Evolutionary conservation across 2,888 invertebrate species (phyloP).

Genomic region (Caenorhabditis imperialis): DNA sequence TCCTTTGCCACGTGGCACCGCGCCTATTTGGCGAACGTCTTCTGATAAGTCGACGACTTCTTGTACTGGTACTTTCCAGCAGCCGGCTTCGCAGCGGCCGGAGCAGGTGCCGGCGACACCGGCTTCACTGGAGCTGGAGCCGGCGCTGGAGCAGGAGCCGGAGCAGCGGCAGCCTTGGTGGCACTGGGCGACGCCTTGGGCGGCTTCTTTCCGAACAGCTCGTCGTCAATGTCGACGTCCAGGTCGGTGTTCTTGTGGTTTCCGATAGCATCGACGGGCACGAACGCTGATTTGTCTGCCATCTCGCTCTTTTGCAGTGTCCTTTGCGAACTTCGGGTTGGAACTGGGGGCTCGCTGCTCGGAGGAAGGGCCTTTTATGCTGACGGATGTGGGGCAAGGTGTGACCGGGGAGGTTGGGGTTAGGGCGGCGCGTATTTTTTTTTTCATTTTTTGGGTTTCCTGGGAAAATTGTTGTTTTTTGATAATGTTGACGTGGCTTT

Average conservation of each 20-base stretch:
- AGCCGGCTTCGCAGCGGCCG: slow-evolving; percentile 21
- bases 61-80: slow-evolving; percentile 44
- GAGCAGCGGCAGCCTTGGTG: slow-evolving; percentile 24
- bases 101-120: slow-evolving; percentile 28
- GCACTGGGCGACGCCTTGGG: slow-evolving; percentile 22
- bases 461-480: no score
- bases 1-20: not conserved
- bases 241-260: slow-evolving; percentile 54
- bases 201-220: slow-evolving; percentile 58
- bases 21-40: slow-evolving; percentile 47
- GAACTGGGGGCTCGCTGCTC: no score
- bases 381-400: no score
- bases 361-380: no score
- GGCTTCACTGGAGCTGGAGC: slow-evolving; percentile 19
- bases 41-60: slow-evolving; percentile 43
- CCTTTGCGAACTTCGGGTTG: no score
- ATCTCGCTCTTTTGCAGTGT: slow-evolving; percentile 46
- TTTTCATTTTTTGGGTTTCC: no score
- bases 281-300: slow-evolving; percentile 61
- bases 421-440: no score
- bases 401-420: no score
- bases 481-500: no score
- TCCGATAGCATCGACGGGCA: slow-evolving; percentile 59
- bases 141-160: slow-evolving; percentile 10
- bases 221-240: slow-evolving; percentile 58